phyloP scores from a whole-genome alignment of 2,888 invertebrate genomes.

The Smittia sp. region DNA sequence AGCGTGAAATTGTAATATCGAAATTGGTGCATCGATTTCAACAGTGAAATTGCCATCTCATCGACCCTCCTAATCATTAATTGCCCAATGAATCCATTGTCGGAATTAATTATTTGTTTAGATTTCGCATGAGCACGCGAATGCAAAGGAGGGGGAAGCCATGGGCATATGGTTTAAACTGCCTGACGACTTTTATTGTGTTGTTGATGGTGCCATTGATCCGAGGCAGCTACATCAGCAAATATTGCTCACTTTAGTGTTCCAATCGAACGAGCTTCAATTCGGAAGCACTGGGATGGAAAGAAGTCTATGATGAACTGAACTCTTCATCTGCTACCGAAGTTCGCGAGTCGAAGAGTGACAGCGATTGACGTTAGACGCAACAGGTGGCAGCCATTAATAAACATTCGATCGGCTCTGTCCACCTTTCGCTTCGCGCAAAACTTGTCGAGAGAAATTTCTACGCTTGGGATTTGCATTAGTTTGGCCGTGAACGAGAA shows the following conservation, averaged over 20 bases:
- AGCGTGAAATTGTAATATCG: conserved; percentile 37
- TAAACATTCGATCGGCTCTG: conserved; percentile 24
- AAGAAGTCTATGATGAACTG: background rate
- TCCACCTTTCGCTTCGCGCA: conserved; percentile 36
- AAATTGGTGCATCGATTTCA: background rate
- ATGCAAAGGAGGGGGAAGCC: conserved; percentile 7
- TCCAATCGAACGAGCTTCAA: conserved; percentile 6
- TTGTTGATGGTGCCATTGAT: conserved; percentile 11
- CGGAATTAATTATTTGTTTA: conserved; percentile 33
- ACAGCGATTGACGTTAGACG: conserved; percentile 12
- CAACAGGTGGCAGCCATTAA: conserved; percentile 32
- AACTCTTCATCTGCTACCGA: background rate
- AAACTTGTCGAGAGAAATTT: conserved; percentile 7
- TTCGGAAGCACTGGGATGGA: background rate
- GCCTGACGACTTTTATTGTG: background rate
- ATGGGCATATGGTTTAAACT: conserved; percentile 14
- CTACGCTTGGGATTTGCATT: background rate
- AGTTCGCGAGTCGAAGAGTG: background rate
- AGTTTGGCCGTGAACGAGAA: background rate
- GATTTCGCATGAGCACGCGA: conserved; percentile 8
- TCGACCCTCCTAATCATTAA: background rate
- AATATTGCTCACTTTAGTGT: background rate
- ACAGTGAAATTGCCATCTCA: background rate
- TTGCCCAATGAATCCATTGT: conserved; percentile 25
- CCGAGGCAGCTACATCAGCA: background rate